Conservation (phyloP, 2,888 invertebrate species). For the Melanargia galathea region DNA sequence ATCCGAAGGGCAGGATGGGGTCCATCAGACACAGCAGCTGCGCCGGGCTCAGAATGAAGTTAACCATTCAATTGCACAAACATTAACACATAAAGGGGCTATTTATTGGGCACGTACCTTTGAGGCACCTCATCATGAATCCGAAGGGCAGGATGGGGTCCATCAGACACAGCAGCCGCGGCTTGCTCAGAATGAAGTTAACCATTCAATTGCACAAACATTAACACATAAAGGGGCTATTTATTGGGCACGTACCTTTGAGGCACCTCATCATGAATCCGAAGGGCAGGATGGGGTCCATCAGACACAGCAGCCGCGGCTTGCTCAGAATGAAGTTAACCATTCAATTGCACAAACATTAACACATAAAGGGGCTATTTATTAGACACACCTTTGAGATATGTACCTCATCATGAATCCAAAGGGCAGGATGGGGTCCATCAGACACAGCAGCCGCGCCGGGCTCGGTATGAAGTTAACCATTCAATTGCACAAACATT, state of each 20-base stretch:
- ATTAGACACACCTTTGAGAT: too few relatives aligned
- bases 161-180: slow-evolving; percentile 94
- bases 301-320: slow-evolving; percentile 93
- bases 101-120: slow-evolving; percentile 70
- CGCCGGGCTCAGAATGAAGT: too few relatives aligned
- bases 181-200: slow-evolving; percentile 95
- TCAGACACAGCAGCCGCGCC: too few relatives aligned
- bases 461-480: too few relatives aligned
- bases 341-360: slow-evolving; percentile 64
- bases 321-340: slow-evolving; percentile 96
- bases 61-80: too few relatives aligned
- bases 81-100: background rate
- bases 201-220: slow-evolving; percentile 83
- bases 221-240: background rate
- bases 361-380: too few relatives aligned
- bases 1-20: too few relatives aligned
- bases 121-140: slow-evolving; percentile 92
- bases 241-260: slow-evolving; percentile 79
- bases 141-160: slow-evolving; percentile 98
- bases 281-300: slow-evolving; percentile 97
- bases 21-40: too few relatives aligned
- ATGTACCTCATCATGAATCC: too few relatives aligned
- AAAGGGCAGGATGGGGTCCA: too few relatives aligned
- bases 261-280: slow-evolving; percentile 95
- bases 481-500: too few relatives aligned